Evolutionary conservation across 2,888 invertebrate species (phyloP).

Genomic region (Habroteleia sp.): DNA sequence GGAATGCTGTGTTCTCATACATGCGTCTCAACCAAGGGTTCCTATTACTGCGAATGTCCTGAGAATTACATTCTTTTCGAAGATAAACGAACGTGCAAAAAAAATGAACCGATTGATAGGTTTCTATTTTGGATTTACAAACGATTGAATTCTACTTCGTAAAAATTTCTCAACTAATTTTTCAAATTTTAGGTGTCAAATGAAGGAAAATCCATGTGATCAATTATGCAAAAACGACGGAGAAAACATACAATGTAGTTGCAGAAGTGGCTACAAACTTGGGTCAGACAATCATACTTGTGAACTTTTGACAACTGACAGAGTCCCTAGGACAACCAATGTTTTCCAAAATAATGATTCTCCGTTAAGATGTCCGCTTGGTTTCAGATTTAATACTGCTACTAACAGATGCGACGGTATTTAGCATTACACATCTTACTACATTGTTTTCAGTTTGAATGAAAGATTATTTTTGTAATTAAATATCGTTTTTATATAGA

Average conservation of each 20-base stretch:
- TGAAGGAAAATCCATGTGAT: constrained; percentile 86
- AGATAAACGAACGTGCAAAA: constrained; percentile 87
- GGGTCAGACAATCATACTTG: constrained; percentile 86
- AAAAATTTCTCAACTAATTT: neutral
- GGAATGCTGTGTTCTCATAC: constrained; percentile 88
- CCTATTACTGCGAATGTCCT: constrained; percentile 87
- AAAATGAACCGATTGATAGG: constrained; percentile 76
- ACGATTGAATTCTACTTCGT: too few species aligned
- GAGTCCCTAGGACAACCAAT: constrained; percentile 58
- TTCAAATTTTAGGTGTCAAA: constrained; percentile 82
- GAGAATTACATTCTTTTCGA: constrained; percentile 86
- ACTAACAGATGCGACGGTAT: constrained; percentile 78
- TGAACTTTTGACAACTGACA: constrained; percentile 76
- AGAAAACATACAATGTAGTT: constrained; percentile 86
- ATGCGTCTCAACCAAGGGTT: constrained; percentile 88
- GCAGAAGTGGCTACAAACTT: constrained; percentile 87
- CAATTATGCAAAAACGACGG: constrained; percentile 89
- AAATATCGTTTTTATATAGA: too few species aligned
- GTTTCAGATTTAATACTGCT: constrained; percentile 75
- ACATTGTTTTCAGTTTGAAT: too few species aligned
- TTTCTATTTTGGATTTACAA: constrained; percentile 59
- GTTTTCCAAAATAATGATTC: constrained; percentile 67
- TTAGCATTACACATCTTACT: too few species aligned
- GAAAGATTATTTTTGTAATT: too few species aligned
- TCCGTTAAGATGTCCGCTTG: constrained; percentile 72